A percentile compares a stretch with the other conserved stretches of the same genome.
phyloP scores from a whole-genome alignment of 37 sponge, comb jelly and placozoan genomes.

The Spongilla lacustris region DNA sequence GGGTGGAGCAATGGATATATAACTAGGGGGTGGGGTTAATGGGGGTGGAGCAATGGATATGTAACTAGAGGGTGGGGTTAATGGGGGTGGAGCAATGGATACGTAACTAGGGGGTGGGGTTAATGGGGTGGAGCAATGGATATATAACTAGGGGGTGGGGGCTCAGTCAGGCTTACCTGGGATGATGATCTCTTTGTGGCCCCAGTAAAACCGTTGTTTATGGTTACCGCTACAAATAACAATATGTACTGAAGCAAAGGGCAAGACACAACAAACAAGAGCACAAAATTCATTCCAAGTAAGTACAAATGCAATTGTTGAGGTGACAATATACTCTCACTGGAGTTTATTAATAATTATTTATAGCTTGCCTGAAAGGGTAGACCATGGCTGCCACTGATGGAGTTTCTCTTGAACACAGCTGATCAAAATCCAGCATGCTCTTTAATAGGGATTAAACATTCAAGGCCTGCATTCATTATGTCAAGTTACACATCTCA shows the following conservation, averaged over 20 bases:
- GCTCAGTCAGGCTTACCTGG: conserved; percentile 74
- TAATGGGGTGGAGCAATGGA: too few relatives aligned
- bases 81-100: too few relatives aligned
- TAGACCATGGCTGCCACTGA: conserved; percentile 97
- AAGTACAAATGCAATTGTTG: background rate
- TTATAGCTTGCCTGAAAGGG: conserved; percentile 83
- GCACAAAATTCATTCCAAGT: too few relatives aligned
- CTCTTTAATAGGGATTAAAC: conserved; percentile 45
- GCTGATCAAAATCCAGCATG: conserved; percentile 94
- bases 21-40: background rate
- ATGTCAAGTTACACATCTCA: too few relatives aligned
- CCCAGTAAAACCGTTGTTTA: conserved; percentile 97
- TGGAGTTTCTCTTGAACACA: conserved; percentile 83
- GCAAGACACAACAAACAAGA: too few relatives aligned
- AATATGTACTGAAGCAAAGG: too few relatives aligned
- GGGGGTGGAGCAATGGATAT: too few relatives aligned
- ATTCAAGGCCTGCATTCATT: background rate
- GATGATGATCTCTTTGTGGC: conserved; percentile 90
- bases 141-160: too few relatives aligned
- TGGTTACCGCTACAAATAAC: conserved; percentile 96
- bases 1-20: too few relatives aligned
- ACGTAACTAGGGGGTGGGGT: too few relatives aligned
- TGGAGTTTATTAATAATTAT: background rate
- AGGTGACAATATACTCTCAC: too few relatives aligned
- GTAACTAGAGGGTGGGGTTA: too few relatives aligned